phyloP scores from a whole-genome alignment of 2,797 vertebrate genomes.

The Cynodonichthys magdalenae region DNA sequence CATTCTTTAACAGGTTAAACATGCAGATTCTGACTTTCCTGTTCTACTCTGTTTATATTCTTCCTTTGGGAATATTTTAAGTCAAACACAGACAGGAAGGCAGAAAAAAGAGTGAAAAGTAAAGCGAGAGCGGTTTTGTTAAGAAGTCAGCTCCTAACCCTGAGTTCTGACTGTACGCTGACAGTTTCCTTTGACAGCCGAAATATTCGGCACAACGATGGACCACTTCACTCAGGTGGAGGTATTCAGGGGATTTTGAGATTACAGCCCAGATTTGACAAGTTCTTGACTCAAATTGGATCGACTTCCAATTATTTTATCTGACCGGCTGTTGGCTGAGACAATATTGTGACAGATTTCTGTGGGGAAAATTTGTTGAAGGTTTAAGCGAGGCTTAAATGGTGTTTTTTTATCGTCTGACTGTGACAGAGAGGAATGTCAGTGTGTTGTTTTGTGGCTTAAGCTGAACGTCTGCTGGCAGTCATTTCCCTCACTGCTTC shows the following conservation, averaged over 20 bases:
- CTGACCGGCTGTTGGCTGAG: conserved; percentile 27
- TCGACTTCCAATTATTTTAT: conserved; percentile 51
- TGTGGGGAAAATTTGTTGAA: conserved; percentile 9
- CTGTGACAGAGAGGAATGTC: conserved; percentile 27
- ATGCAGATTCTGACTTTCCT: background rate
- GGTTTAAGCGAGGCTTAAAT: conserved; percentile 36
- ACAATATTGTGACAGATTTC: conserved; percentile 32
- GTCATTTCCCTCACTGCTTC: conserved; percentile 31
- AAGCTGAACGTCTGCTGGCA: conserved; percentile 19
- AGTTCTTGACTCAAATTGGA: conserved; percentile 52
- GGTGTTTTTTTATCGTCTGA: conserved; percentile 33
- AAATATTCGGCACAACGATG: conserved; percentile 24
- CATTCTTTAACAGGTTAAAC: no score
- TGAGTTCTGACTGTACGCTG: conserved; percentile 37
- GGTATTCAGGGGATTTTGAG: conserved; percentile 40
- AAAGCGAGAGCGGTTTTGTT: conserved; percentile 14
- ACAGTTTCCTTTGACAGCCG: conserved; percentile 60
- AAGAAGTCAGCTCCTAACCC: conserved; percentile 32
- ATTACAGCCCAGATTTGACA: conserved; percentile 35
- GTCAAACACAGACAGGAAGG: background rate
- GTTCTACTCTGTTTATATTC: no score
- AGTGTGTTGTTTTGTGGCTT: conserved; percentile 33
- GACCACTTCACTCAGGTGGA: conserved; percentile 51
- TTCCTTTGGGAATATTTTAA: background rate
- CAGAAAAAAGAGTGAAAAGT: conserved; percentile 1